A percentile compares a stretch with the other conserved stretches of the same genome.
phyloP scores from a whole-genome alignment of 2,888 invertebrate genomes.

The Rhogogaster chlorosoma region DNA sequence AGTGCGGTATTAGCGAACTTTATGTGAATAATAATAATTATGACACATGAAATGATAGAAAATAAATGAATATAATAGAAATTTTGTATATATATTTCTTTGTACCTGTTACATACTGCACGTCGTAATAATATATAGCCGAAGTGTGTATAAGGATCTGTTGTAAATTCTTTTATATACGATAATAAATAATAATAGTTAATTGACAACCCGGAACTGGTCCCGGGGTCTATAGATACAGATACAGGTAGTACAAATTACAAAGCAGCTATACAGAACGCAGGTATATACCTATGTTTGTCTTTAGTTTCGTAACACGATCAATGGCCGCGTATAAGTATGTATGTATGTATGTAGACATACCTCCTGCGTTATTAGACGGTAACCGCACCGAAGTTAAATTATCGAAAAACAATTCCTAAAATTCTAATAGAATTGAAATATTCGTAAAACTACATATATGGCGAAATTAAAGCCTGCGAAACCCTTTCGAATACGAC shows the following conservation, averaged over 20 bases:
- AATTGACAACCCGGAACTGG: slow-evolving; percentile 42
- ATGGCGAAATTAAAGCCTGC: too few relatives aligned
- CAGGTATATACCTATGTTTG: background rate
- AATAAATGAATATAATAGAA: background rate
- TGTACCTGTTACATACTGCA: background rate
- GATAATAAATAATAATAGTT: slow-evolving; percentile 22
- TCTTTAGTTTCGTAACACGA: slow-evolving; percentile 19
- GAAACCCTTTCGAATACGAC: too few relatives aligned
- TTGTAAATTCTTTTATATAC: background rate
- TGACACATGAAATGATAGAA: background rate
- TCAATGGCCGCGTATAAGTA: background rate
- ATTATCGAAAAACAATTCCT: background rate
- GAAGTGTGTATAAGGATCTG: background rate
- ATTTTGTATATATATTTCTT: background rate
- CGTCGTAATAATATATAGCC: background rate
- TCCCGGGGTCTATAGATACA: background rate
- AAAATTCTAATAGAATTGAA: background rate
- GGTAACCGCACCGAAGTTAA: background rate
- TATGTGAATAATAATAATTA: background rate
- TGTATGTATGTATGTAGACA: background rate
- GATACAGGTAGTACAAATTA: background rate
- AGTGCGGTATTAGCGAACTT: too few relatives aligned
- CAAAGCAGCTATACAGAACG: background rate
- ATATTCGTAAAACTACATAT: background rate
- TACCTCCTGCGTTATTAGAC: background rate